Evolutionary conservation across 2,888 invertebrate genomes (phyloP), one percentile per base, ranked within the genome.

Genomic region (Mimumesa dahlbomi): DNA sequence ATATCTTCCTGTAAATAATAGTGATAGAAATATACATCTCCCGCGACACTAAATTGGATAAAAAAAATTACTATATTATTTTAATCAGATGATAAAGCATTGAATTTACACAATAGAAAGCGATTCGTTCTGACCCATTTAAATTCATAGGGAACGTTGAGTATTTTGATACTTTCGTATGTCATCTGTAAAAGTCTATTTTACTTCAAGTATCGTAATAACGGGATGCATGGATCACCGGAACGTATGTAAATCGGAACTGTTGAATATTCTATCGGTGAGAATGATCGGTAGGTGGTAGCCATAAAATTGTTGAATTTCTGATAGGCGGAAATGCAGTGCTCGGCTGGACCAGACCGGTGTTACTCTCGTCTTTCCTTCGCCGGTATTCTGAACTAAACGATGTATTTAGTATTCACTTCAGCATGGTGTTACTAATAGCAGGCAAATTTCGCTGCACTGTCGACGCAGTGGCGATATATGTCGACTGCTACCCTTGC

Each of bases 391-490:
- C 38, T 22, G 31, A 19, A 45, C 45, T 64, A 65, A 78, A 76
- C 72, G 78, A 72, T 56, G 66, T 58, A 76, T 74, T 79, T 79
- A 69, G 78, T 78, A 79, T 79, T 79, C 79, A 59, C 71, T 78
- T 64, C 66, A 56, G 69, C 74, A 45, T 43, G 65, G 76, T 54
- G 71, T 67, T 74, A 63, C 72, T 78, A 78, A 76, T 78, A 76
- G 78, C 78, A 43, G 74, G 69, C 76, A 70, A 78, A 78, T 79
- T 78, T 66, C 71, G 48, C 59, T 31, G 57, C 34, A 57, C 77
- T 48, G 69, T 69, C 61, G 59, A 31, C 66, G 43, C 42, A 22
- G 52, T 56, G 48, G 52, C 46, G 40, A 57, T 64, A 53, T 57
- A 43, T 13, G n/a, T 34, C 48, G 62, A 58, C 40, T 57, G 50